These are phyloP conservation scores for Agonopterix alstromeriana DNA, from an alignment of 2,888 invertebrate species.

Conservation along the genomic window DNA sequence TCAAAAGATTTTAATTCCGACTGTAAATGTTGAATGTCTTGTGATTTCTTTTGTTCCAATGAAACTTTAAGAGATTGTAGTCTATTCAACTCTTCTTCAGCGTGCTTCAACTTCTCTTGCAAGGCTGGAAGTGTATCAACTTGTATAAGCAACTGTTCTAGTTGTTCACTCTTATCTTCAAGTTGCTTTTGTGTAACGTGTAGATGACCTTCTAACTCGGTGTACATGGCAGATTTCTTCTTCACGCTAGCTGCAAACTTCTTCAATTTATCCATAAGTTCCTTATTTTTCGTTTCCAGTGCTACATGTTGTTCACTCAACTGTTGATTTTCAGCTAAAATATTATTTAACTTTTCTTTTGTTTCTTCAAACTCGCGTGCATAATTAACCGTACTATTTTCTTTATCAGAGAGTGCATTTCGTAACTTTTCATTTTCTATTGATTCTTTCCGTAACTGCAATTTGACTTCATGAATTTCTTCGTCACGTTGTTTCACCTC, in stretches of 20 bases:
- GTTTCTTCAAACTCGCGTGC: slow-evolving; percentile 62
- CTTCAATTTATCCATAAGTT: slow-evolving; percentile 85
- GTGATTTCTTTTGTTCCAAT: slow-evolving; percentile 41
- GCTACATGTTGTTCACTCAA: slow-evolving; percentile 42
- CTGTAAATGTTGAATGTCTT: slow-evolving; percentile 34
- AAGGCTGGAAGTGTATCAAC: slow-evolving; percentile 48
- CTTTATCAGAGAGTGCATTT: slow-evolving; percentile 71
- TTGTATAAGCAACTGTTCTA: slow-evolving; percentile 50
- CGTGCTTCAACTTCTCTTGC: slow-evolving; percentile 54
- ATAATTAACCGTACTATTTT: slow-evolving; percentile 60
- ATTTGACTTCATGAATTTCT: slow-evolving; percentile 72
- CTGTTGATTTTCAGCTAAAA: slow-evolving; percentile 56
- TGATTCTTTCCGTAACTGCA: slow-evolving; percentile 75
- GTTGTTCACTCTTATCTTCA: slow-evolving; percentile 37
- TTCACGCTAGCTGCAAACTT: slow-evolving; percentile 86
- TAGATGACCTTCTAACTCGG: slow-evolving; percentile 78
- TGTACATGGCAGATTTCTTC: slow-evolving; percentile 80
- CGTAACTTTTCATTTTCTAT: slow-evolving; percentile 80
- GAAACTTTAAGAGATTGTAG: slow-evolving; percentile 39
- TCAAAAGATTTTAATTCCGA: slow-evolving; percentile 34
- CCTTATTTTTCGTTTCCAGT: slow-evolving; percentile 79
- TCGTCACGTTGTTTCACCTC: slow-evolving; percentile 74
- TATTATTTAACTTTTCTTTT: slow-evolving; percentile 51
- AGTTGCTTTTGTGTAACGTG: slow-evolving; percentile 48
- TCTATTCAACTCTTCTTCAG: slow-evolving; percentile 55